Percentiles rank a stretch among this genome's conserved stretches.
phyloP scores from a whole-genome alignment of 2,113 vertebrate species.

The Gymnarchus niloticus region DNA sequence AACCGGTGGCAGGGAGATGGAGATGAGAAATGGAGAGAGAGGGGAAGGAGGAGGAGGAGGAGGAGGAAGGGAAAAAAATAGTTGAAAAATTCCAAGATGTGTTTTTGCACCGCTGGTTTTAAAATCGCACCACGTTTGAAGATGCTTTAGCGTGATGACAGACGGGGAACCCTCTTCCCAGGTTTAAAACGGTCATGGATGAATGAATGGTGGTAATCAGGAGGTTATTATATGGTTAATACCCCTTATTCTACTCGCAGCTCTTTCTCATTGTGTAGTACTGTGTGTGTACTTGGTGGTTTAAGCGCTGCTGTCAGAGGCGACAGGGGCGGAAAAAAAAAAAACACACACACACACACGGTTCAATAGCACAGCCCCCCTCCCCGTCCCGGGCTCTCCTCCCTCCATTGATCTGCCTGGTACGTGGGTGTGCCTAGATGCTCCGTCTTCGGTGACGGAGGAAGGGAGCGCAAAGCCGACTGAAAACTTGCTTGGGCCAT shows the following conservation, averaged over 20 bases:
- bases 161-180: neutral
- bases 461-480: neutral
- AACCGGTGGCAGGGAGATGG: conserved; percentile 1
- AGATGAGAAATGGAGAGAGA: conserved; percentile 36
- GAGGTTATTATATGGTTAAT: neutral
- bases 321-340: conserved; percentile 29
- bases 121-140: neutral
- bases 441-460: conserved; percentile 26
- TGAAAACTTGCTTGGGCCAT: conserved; percentile 17
- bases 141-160: neutral
- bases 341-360: conserved; percentile 34
- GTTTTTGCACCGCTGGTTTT: neutral
- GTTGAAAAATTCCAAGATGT: conserved; percentile 2
- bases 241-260: conserved; percentile 17
- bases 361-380: neutral
- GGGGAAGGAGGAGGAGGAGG: conserved; percentile 26
- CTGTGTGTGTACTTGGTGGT: conserved; percentile 39
- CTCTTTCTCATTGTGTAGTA: conserved; percentile 26
- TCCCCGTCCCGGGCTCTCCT: conserved; percentile 28
- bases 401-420: conserved; percentile 50
- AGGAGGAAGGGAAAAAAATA: conserved; percentile 28
- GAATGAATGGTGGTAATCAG: neutral
- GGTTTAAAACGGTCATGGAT: neutral
- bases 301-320: conserved; percentile 43
- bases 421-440: conserved; percentile 26